phyloP scores from a whole-genome alignment of 2,888 invertebrate genomes.

The Notocelia uddmanniana region DNA sequence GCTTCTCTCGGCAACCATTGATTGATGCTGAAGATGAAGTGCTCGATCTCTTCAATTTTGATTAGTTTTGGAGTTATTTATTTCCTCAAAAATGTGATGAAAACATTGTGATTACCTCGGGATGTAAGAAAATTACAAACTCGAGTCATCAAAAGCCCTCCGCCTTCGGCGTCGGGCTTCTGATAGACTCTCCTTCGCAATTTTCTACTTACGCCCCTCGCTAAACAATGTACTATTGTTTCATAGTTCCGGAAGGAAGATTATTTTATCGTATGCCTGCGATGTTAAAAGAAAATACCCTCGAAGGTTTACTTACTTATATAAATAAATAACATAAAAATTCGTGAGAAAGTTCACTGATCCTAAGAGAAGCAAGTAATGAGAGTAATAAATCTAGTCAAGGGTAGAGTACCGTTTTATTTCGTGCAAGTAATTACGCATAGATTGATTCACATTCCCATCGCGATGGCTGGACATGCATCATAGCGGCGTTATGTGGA shows the following conservation, averaged over 20 bases:
- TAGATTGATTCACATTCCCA: constrained; percentile 35
- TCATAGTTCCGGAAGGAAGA: not conserved
- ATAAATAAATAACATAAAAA: not conserved
- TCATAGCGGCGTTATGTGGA: constrained; percentile 31
- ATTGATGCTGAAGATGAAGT: too few species aligned
- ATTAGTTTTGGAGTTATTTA: too few species aligned
- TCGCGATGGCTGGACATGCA: constrained; percentile 37
- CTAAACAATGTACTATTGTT: not conserved
- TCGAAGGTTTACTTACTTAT: not conserved
- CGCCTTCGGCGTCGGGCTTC: too few species aligned
- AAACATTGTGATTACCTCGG: too few species aligned
- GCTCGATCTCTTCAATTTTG: too few species aligned
- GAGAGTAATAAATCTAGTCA: constrained; percentile 36
- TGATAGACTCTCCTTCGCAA: too few species aligned
- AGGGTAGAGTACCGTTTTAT: constrained; percentile 42
- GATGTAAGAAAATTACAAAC: too few species aligned
- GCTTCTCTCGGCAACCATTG: too few species aligned
- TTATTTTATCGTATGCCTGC: not conserved
- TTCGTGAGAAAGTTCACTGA: constrained; percentile 24
- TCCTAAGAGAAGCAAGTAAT: not conserved
- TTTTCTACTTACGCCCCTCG: too few species aligned
- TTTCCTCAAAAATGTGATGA: too few species aligned
- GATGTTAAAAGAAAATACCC: not conserved
- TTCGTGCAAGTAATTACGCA: constrained; percentile 31
- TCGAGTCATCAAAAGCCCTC: too few species aligned